Conservation (phyloP, 2,797 vertebrate genomes). For the Xerus rutilus region DNA sequence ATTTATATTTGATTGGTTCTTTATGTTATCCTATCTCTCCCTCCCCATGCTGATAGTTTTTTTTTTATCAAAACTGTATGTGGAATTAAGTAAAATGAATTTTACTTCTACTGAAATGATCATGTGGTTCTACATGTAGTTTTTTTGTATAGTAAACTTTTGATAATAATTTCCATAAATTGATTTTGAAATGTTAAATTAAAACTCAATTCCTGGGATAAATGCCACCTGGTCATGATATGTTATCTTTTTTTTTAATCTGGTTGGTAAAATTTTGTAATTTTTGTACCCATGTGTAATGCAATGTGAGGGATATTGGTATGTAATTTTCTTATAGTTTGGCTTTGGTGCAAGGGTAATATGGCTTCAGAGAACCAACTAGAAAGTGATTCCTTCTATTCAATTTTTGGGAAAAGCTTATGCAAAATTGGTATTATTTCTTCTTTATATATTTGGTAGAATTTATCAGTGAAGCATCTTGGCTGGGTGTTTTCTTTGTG, state of each 20-base stretch:
- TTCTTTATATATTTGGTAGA: conserved; percentile 39
- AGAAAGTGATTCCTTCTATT: not conserved
- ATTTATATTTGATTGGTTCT: too few species aligned
- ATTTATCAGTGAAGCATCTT: conserved; percentile 27
- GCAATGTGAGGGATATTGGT: not conserved
- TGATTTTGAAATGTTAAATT: not conserved
- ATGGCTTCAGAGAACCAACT: not conserved
- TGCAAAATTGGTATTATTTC: conserved; percentile 23
- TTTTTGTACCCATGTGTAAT: not conserved
- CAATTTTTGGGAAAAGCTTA: not conserved
- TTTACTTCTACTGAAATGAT: not conserved
- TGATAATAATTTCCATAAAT: not conserved
- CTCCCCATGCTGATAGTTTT: not conserved
- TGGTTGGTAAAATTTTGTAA: not conserved
- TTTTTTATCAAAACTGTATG: not conserved
- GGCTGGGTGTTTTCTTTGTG: not conserved
- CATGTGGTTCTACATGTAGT: not conserved
- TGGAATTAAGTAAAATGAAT: not conserved
- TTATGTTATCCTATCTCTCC: too few species aligned
- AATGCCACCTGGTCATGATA: not conserved
- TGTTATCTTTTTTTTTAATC: conserved; percentile 3
- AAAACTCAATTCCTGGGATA: conserved; percentile 2
- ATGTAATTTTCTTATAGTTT: conserved; percentile 23
- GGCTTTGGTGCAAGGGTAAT: not conserved
- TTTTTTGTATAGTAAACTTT: not conserved